phyloP scores from a whole-genome alignment of 2,113 vertebrate species.

The Microtus oregoni region DNA sequence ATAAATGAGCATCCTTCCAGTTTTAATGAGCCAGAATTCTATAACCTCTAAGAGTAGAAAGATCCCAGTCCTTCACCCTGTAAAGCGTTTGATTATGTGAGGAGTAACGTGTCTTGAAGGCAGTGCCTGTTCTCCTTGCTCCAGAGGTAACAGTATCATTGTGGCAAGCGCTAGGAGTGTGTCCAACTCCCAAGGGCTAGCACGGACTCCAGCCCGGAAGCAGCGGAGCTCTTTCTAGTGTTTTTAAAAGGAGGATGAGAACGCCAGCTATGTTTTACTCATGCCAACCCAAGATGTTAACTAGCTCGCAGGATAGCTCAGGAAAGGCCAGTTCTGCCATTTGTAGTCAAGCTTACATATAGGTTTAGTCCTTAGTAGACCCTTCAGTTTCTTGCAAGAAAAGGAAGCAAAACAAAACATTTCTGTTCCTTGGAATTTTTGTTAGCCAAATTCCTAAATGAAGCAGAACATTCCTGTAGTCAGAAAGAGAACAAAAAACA shows the following conservation, averaged over 20 bases:
- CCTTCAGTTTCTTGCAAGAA: not conserved
- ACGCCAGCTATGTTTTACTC: conserved; percentile 24
- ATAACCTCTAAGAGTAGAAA: not conserved
- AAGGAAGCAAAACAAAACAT: not conserved
- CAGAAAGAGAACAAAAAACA: not conserved
- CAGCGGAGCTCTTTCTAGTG: not conserved
- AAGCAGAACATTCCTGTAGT: not conserved
- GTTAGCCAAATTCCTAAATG: not conserved
- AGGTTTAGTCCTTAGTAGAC: not conserved
- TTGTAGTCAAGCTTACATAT: not conserved
- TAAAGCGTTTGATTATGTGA: not conserved
- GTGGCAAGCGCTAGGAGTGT: not conserved
- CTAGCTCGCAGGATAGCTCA: not conserved
- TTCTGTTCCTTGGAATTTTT: not conserved
- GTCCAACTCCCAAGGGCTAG: not conserved
- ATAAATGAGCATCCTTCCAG: conserved; percentile 4
- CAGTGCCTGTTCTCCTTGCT: not conserved
- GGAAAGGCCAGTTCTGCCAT: not conserved
- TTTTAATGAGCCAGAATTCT: conserved; percentile 9
- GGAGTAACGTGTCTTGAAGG: not conserved
- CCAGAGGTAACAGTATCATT: not conserved
- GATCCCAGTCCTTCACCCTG: not conserved
- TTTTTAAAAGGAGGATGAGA: conserved; percentile 19
- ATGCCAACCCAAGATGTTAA: not conserved
- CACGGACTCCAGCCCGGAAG: not conserved